A percentile compares a stretch with the other conserved stretches of the same genome.
Conservation (phyloP, 1,140 invertebrate species). For the Dendrolimus punctatus region DNA sequence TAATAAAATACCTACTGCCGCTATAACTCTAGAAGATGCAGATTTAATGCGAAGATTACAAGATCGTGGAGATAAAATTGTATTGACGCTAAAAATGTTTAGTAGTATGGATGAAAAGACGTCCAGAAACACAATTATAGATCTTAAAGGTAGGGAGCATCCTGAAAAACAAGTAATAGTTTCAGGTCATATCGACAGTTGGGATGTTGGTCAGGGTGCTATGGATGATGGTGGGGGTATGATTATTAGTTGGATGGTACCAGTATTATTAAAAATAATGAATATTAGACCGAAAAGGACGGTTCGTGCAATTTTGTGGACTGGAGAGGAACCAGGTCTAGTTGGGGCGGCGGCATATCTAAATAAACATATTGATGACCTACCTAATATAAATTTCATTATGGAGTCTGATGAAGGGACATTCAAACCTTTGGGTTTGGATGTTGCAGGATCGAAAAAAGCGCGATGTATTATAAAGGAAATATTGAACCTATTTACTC, state of each 20-base stretch:
- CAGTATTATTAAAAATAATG: conserved; percentile 79
- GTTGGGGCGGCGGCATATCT: conserved; percentile 78
- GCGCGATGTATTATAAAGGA: conserved; percentile 77
- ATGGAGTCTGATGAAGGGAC: conserved; percentile 90
- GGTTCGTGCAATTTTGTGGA: conserved; percentile 85
- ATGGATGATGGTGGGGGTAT: conserved; percentile 91
- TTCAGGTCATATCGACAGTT: conserved; percentile 90
- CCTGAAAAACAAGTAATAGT: conserved; percentile 82
- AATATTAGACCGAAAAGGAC: conserved; percentile 81
- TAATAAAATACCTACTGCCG: conserved; percentile 84
- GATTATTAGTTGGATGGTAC: conserved; percentile 85
- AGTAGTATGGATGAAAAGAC: conserved; percentile 59
- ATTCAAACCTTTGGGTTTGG: conserved; percentile 81
- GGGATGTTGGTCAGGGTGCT: conserved; percentile 91
- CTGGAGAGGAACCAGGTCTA: conserved; percentile 83
- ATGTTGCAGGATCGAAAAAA: conserved; percentile 71
- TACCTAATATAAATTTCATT: conserved; percentile 74
- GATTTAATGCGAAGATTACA: conserved; percentile 79
- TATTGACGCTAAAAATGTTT: conserved; percentile 60
- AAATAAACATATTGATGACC: conserved; percentile 73
- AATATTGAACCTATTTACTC: conserved; percentile 71
- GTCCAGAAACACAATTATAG: conserved; percentile 82
- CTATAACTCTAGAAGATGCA: conserved; percentile 87
- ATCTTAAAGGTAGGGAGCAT: conserved; percentile 74
- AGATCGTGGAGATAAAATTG: conserved; percentile 70